phyloP scores from a whole-genome alignment of 1,140 invertebrate species.

The Aplysia californica region DNA sequence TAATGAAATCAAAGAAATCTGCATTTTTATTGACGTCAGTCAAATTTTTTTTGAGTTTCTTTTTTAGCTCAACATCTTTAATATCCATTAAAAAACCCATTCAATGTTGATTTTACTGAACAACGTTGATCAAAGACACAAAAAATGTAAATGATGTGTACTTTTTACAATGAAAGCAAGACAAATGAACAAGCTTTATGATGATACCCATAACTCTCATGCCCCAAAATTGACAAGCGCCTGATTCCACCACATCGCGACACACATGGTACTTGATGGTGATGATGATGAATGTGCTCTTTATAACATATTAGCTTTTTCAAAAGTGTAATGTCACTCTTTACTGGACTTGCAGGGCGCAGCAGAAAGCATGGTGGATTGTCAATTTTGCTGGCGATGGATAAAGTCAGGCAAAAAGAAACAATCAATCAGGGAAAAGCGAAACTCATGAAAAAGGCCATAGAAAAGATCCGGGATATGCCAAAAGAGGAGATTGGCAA shows the following conservation, averaged over 20 bases:
- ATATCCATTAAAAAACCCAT: too few species aligned
- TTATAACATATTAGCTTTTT: not conserved
- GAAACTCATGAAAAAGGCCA: constrained; percentile 31
- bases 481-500: not conserved
- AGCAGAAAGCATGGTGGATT: constrained; percentile 27
- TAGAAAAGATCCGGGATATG: constrained; percentile 18
- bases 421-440: constrained; percentile 15
- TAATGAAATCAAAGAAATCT: too few species aligned
- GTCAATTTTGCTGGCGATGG: constrained; percentile 27
- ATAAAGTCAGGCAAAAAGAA: constrained; percentile 21
- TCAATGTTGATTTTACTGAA: too few species aligned
- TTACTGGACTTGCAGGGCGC: constrained; percentile 25
- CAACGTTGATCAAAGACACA: too few species aligned
- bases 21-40: not conserved
- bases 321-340: not conserved
- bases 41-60: not conserved
- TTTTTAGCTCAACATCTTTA: too few species aligned
- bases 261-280: not conserved
- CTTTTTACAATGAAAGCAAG: not conserved
- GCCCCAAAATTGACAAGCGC: too few species aligned
- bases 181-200: too few species aligned
- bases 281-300: not conserved
- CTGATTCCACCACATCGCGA: too few species aligned
- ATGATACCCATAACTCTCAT: too few species aligned
- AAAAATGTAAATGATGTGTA: not conserved